Evolutionary conservation across 37 sponge, comb jelly and placozoan species (phyloP).

Genomic region (Ianthella basta): DNA sequence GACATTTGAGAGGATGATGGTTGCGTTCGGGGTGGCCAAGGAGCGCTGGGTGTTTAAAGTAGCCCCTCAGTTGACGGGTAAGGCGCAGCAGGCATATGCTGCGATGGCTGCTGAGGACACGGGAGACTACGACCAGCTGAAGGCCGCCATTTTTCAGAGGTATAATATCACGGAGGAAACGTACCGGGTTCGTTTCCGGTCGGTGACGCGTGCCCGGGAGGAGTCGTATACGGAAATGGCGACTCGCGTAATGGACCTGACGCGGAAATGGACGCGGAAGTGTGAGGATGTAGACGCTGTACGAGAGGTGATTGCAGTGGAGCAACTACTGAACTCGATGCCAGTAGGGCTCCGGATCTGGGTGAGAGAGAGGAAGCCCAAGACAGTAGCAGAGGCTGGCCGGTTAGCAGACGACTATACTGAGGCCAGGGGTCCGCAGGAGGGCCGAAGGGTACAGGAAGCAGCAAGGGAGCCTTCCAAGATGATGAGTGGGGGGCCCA

Average conservation of each 20-base stretch:
- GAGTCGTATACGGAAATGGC: slow-evolving; percentile 40
- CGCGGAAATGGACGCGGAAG: slow-evolving; percentile 34
- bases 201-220: neutral
- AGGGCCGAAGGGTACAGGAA: too few species aligned
- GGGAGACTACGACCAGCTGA: slow-evolving; percentile 6
- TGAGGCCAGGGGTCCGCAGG: neutral
- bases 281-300: neutral
- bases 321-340: slow-evolving; percentile 42
- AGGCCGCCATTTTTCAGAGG: slow-evolving; percentile 10
- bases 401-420: neutral
- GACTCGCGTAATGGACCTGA: slow-evolving; percentile 18
- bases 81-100: slow-evolving; percentile 27
- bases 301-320: slow-evolving; percentile 22
- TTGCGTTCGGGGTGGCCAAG: neutral
- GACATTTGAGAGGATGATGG: neutral
- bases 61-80: neutral
- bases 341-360: slow-evolving; percentile 38
- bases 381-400: neutral
- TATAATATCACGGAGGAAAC: slow-evolving; percentile 27
- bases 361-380: slow-evolving; percentile 35
- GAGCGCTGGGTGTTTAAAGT: neutral
- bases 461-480: too few species aligned
- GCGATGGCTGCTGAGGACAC: slow-evolving; percentile 5
- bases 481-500: too few species aligned
- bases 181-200: slow-evolving; percentile 16